phyloP scores from a whole-genome alignment of 2,797 vertebrate species.

The Erithacus rubecula region DNA sequence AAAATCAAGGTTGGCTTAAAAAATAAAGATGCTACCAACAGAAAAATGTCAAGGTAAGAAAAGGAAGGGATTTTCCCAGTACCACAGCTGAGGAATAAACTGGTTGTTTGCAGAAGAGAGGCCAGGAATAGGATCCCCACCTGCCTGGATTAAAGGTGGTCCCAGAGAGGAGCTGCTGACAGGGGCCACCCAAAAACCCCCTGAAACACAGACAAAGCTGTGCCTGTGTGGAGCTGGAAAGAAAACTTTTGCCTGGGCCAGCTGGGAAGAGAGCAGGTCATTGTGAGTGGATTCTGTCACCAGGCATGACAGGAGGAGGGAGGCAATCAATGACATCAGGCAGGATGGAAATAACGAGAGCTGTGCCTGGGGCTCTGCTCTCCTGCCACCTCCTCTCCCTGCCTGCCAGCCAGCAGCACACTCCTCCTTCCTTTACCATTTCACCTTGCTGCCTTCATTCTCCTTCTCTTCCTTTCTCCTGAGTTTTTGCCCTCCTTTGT shows the following conservation, averaged over 20 bases:
- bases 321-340: slow-evolving; percentile 58
- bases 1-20: background rate
- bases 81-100: background rate
- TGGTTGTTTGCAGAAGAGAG: background rate
- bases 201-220: background rate
- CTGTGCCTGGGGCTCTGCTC: slow-evolving; percentile 31
- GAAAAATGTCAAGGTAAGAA: background rate
- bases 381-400: slow-evolving; percentile 1
- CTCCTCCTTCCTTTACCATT: background rate
- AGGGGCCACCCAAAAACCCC: background rate
- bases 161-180: background rate
- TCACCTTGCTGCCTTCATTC: background rate
- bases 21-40: background rate
- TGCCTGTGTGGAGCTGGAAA: background rate
- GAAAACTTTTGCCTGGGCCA: background rate
- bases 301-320: background rate
- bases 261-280: background rate
- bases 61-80: background rate
- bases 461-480: background rate
- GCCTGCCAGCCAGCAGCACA: background rate
- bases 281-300: background rate
- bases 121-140: background rate
- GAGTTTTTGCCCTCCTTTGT: background rate
- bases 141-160: background rate
- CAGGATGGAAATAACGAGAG: slow-evolving; percentile 62